Percentiles rank a stretch among this genome's conserved stretches.
Conservation (phyloP, 2,888 invertebrate genomes). For the Pseudococcus jackbeardsleyi region DNA sequence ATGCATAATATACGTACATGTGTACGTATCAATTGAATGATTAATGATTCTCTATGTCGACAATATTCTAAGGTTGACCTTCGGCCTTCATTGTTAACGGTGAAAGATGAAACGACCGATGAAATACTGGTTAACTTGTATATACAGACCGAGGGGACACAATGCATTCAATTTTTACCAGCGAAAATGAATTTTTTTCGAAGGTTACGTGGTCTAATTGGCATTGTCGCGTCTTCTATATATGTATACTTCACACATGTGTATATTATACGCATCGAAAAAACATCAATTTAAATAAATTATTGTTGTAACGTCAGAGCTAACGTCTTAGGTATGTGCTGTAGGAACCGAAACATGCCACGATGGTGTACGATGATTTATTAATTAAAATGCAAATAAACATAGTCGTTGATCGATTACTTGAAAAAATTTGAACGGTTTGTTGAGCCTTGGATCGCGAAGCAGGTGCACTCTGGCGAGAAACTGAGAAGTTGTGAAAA, state of each 20-base stretch:
- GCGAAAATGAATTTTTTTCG: conserved; percentile 46
- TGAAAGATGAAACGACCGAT: conserved; percentile 61
- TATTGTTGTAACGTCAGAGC: not conserved
- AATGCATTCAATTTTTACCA: conserved; percentile 36
- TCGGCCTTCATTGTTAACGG: conserved; percentile 61
- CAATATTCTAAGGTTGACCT: conserved; percentile 57
- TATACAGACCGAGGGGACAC: conserved; percentile 14
- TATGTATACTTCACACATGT: too few species aligned
- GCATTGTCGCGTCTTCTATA: conserved; percentile 9
- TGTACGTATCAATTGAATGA: conserved; percentile 51
- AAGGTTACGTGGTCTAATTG: conserved; percentile 44
- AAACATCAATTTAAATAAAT: conserved; percentile 45
- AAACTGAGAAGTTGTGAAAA: too few species aligned
- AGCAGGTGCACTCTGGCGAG: too few species aligned
- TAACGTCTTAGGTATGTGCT: too few species aligned
- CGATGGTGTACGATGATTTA: not conserved
- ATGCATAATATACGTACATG: conserved; percentile 45
- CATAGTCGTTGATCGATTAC: not conserved
- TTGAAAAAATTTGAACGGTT: not conserved
- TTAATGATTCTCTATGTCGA: conserved; percentile 41
- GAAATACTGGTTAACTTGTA: conserved; percentile 56
- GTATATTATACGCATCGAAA: not conserved
- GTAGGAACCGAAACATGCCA: too few species aligned
- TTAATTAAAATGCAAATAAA: conserved; percentile 45
- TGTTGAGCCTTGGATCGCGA: not conserved